Evolutionary conservation across 2,113 vertebrate species (phyloP).

Genomic region (Bettongia penicillata): DNA sequence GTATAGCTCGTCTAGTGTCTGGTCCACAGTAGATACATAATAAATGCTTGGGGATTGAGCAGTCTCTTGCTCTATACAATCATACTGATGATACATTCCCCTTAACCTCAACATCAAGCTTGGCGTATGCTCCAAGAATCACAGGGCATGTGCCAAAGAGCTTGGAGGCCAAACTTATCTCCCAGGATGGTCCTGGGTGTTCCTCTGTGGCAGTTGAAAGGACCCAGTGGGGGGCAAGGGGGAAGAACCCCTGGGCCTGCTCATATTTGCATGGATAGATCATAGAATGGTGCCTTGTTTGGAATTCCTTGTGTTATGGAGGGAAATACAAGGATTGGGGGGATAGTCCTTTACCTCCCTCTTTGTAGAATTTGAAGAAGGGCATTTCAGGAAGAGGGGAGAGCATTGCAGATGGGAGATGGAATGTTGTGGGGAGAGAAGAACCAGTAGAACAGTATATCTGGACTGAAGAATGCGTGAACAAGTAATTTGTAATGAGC

Average conservation of each 20-base stretch:
- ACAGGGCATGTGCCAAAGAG: not conserved
- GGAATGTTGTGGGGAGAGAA: not conserved
- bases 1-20: not conserved
- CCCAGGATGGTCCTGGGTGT: not conserved
- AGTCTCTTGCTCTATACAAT: not conserved
- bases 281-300: not conserved
- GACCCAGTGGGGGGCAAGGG: not conserved
- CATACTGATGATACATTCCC: not conserved
- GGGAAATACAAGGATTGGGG: not conserved
- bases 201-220: not conserved
- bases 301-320: not conserved
- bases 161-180: not conserved
- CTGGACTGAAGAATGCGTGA: not conserved
- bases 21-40: not conserved
- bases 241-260: not conserved
- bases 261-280: not conserved
- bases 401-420: not conserved
- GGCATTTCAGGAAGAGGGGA: not conserved
- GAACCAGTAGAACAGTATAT: not conserved
- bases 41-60: not conserved
- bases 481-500: not conserved
- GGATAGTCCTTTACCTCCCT: not conserved
- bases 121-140: not conserved
- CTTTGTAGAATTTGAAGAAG: not conserved
- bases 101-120: not conserved